Conservation (phyloP, 53 echinoderm and acorn worm genomes). For the Patiria pectinifera region DNA sequence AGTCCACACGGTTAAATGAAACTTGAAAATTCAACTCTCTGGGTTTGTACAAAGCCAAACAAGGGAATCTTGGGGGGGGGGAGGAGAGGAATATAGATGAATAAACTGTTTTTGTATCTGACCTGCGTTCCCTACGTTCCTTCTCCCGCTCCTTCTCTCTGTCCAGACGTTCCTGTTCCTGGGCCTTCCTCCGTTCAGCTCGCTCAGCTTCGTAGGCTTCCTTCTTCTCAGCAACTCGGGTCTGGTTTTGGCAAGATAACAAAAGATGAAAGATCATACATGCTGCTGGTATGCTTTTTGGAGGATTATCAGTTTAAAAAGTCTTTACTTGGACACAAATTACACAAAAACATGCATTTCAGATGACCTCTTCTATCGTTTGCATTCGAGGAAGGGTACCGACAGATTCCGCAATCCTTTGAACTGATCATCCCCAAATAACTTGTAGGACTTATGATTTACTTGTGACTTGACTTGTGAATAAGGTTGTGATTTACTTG, state of each 20-base stretch:
- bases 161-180: conserved; percentile 69
- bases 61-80: too few species aligned
- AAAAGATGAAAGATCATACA: neutral
- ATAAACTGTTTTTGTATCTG: neutral
- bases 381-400: too few species aligned
- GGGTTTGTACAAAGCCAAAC: too few species aligned
- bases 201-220: conserved; percentile 76
- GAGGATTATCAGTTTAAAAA: neutral
- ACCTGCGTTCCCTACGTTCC: conserved; percentile 74
- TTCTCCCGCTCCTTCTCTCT: conserved; percentile 74
- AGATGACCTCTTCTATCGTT: too few species aligned
- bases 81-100: neutral
- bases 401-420: too few species aligned
- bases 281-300: neutral
- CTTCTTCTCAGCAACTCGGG: conserved; percentile 66
- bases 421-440: neutral
- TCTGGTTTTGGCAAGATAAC: conserved; percentile 20
- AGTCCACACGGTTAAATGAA: too few species aligned
- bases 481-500: too few species aligned
- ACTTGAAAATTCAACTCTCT: too few species aligned
- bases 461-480: neutral
- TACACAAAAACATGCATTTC: too few species aligned
- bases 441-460: neutral
- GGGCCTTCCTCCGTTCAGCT: conserved; percentile 61
- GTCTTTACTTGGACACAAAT: neutral